These are phyloP conservation scores for Anodontia alba DNA, from an alignment of 2,888 invertebrate genomes.

Conservation along the genomic window DNA sequence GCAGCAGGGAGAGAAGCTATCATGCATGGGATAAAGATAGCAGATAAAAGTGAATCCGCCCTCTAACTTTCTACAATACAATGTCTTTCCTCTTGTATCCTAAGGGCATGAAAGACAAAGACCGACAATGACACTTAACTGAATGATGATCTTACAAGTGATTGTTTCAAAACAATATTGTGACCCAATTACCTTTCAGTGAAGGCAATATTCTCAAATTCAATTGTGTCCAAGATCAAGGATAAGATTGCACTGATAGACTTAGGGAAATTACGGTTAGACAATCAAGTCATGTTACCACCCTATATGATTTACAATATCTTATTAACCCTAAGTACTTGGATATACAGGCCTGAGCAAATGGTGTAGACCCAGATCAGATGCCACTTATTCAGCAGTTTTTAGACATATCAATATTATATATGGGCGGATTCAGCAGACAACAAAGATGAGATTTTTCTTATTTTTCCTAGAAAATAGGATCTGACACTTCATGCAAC, in stretches of 20 bases:
- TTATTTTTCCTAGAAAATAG: too few relatives aligned
- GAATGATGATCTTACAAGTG: conserved; percentile 4
- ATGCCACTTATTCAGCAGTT: too few relatives aligned
- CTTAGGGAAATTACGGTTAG: too few relatives aligned
- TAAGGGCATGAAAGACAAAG: background rate
- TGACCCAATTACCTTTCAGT: conserved; percentile 1
- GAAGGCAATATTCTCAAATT: background rate
- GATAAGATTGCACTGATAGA: background rate
- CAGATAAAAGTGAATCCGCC: conserved; percentile 8
- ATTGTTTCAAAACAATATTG: conserved; percentile 10
- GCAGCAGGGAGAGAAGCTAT: background rate
- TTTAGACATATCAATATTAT: too few relatives aligned
- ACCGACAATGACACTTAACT: background rate
- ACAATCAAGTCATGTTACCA: too few relatives aligned
- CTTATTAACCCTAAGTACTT: too few relatives aligned
- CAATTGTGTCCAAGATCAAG: background rate
- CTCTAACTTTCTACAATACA: conserved; percentile 1
- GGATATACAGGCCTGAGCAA: too few relatives aligned
- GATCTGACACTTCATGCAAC: too few relatives aligned
- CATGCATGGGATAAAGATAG: background rate
- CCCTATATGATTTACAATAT: too few relatives aligned
- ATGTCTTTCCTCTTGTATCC: conserved; percentile 3
- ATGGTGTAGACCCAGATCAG: too few relatives aligned
- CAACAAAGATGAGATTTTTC: too few relatives aligned
- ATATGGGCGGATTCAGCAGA: too few relatives aligned